Percentiles rank a stretch among this genome's conserved stretches.
phyloP scores from a whole-genome alignment of 2,113 vertebrate species.

The Oophaga pumilio region DNA sequence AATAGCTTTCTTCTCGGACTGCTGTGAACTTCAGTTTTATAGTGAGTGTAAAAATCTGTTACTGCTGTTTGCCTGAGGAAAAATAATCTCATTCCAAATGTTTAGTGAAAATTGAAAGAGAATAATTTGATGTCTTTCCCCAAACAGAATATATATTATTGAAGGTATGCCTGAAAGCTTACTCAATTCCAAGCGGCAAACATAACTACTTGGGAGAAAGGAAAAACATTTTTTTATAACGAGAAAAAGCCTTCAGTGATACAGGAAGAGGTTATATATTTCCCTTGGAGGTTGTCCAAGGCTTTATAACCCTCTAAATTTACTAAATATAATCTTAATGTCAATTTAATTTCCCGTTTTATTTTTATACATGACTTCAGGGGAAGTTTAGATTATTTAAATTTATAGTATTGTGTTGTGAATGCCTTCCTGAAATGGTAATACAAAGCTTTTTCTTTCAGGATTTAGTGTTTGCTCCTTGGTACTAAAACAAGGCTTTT shows the following conservation, averaged over 20 bases:
- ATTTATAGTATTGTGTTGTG: slow-evolving; percentile 2
- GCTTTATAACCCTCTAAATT: not conserved
- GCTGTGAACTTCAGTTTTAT: slow-evolving; percentile 1
- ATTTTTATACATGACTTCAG: slow-evolving; percentile 9
- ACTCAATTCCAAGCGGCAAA: not conserved
- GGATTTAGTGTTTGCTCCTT: not conserved
- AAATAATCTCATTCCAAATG: slow-evolving; percentile 1
- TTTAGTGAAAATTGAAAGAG: slow-evolving; percentile 16
- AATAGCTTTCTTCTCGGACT: not conserved
- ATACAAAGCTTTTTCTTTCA: not conserved
- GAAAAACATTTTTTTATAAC: not conserved
- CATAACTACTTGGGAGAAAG: not conserved
- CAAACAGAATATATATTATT: slow-evolving; percentile 1
- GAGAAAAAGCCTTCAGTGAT: not conserved
- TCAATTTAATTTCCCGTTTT: slow-evolving; percentile 3
- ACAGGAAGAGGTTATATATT: not conserved
- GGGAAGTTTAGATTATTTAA: not conserved
- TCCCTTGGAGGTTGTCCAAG: not conserved
- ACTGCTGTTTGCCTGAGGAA: not conserved
- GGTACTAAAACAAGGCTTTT: not conserved
- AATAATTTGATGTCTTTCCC: slow-evolving; percentile 13
- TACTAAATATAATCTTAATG: not conserved
- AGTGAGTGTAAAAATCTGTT: not conserved
- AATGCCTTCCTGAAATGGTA: not conserved
- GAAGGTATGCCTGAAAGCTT: not conserved